Evolutionary conservation across 2,113 vertebrate genomes (phyloP), one percentile per base, ranked within the genome.

Genomic region (Lampris megalopsis): DNA sequence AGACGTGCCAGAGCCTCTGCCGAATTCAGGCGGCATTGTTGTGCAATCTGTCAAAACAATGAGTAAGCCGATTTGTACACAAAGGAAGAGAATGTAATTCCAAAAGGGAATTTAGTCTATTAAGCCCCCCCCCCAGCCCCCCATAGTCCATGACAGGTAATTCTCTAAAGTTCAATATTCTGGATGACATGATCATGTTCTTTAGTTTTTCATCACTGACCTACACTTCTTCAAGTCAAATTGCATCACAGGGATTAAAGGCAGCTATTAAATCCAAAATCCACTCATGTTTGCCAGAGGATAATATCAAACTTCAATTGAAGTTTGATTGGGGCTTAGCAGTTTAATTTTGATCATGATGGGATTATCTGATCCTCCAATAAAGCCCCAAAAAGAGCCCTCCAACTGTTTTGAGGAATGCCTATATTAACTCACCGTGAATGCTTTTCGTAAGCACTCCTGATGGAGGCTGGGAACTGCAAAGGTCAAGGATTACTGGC

Each of bases 301-400:
- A 93, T 92, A 75, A 92, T 84, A 84, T 92, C 78, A 88, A 91
- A 92, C 90, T 93, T 93, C 87, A 92, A 92, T 91, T 89, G 90
- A 79, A 89, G 82, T 89, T 90, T 85, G 75, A 24, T 24, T 24
- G 83, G 53, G 83, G 79, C 90, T 91, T 89, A 85, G 83, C 50
- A 81, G 85, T 93, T 92, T 93, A 86, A 93, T 92, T 91, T 92
- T 81, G 86, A 90, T 88, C 85, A 86, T 66, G 71, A 87, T 83
- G 69, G 88, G 90, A 94, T 94, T 93, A 89, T 87, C 68, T 73
- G 78, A 86, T 86, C 81, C 81, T 91, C 84, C 75, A 80, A 85
- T 89, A 83, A 91, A 89, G 77, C 73, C 71, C 66, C 63, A 82
- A 80, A 82, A 86, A 86, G 83, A 87, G 73, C 63, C 65, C 77